These are phyloP conservation scores for Nebria salina DNA, from an alignment of 2,888 invertebrate genomes.

Conservation along the genomic window DNA sequence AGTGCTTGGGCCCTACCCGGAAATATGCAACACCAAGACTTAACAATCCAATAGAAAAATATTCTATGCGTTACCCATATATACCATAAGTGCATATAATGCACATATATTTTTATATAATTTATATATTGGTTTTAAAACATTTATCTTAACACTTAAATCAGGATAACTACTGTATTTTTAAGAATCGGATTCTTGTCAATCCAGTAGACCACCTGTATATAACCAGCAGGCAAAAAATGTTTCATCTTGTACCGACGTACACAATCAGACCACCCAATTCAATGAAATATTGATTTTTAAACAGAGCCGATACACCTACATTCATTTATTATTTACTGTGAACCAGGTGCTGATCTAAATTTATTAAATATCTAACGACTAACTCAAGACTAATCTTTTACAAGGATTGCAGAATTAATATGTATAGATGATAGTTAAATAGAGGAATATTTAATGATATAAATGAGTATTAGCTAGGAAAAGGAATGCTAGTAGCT, in stretches of 20 bases:
- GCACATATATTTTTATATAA: too few relatives aligned
- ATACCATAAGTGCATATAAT: background rate
- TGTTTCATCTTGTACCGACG: constrained; percentile 26
- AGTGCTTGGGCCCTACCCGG: constrained; percentile 7
- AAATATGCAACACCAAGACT: constrained; percentile 4
- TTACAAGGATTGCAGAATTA: too few relatives aligned
- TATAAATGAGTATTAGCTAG: background rate
- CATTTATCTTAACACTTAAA: background rate
- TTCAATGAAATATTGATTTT: constrained; percentile 44
- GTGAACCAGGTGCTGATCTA: constrained; percentile 11
- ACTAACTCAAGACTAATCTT: too few relatives aligned
- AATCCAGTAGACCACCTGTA: constrained; percentile 25
- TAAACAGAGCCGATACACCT: constrained; percentile 34
- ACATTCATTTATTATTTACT: constrained; percentile 37
- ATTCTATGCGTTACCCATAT: background rate
- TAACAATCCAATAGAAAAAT: background rate
- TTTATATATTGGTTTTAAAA: too few relatives aligned
- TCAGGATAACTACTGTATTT: background rate
- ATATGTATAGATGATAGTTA: too few relatives aligned
- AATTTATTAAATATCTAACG: too few relatives aligned
- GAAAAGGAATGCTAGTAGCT: background rate
- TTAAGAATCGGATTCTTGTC: background rate
- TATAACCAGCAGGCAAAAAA: constrained; percentile 25
- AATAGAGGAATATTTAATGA: too few relatives aligned
- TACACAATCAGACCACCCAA: constrained; percentile 34